Evolutionary conservation across 1,140 invertebrate genomes (phyloP), one percentile per base, ranked within the genome.

Genomic region (Pentalonia nigronervosa): DNA sequence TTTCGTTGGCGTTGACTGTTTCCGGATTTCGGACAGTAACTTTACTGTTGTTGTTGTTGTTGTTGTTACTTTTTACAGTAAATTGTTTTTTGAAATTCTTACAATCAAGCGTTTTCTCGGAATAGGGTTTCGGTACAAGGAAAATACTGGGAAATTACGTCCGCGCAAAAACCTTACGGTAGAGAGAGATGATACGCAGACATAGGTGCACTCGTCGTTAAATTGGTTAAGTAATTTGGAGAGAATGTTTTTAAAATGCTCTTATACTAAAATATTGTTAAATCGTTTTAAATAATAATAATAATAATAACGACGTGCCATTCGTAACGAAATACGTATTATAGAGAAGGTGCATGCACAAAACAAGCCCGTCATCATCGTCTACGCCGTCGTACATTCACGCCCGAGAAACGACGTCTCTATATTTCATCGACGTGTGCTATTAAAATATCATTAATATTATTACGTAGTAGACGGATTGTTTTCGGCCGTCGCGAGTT

Each of bases 351-450:
- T 76, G 60, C 60, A 76, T n/a, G n/a, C n/a, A 76, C 60, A 76
- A 76, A 76, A 76, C 60, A 76, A 76, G n/a, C 30, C 60, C 60
- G 60, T 53, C 50, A 53, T 53, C 50, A 53, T 76, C 60, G n/a
- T 67, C 60, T 67, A n/a, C 60, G 60, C 30, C 60, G 60, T 76
- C 30, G n/a, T 76, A 76, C 23, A 53, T 76, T 76, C 60, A n/a
- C 60, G 60, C 30, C 60, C 60, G 60, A 76, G 60, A 76, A n/a
- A 76, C 60, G n/a, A 76, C 60, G 60, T 76, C 60, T 76, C 60
- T 76, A 76, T 76, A 76, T n/a, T 34, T 76, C 60, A 76, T 76
- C 60, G 60, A 76, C 60, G 60, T 76, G 60, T 76, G 60, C 60
- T 34, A 76, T 76, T 76, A 76, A 76, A 76, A 76, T 34, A 76